A percentile compares a stretch with the other conserved stretches of the same genome.
phyloP scores from a whole-genome alignment of 30 jellyfish, hydroid and myxozoan species.

The Hydractinia symbiolongicarpus region DNA sequence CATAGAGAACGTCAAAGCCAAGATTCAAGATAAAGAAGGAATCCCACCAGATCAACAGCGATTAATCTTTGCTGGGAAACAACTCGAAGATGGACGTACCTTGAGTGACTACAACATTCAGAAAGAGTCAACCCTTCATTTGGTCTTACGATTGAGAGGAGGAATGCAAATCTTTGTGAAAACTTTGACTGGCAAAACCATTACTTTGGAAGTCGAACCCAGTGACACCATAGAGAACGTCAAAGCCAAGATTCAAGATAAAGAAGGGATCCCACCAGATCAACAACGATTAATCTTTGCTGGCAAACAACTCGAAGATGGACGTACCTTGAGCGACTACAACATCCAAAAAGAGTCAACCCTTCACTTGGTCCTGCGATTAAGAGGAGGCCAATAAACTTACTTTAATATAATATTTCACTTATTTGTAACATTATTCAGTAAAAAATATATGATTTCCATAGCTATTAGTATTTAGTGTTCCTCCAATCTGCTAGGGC shows the following conservation, averaged over 20 bases:
- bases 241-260: conserved; percentile 13
- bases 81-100: conserved; percentile 14
- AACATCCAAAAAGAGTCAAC: conserved; percentile 10
- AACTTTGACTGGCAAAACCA: conserved; percentile 70
- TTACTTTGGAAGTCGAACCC: conserved; percentile 38
- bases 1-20: conserved; percentile 68
- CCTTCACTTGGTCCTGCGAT: conserved; percentile 28
- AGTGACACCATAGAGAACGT: conserved; percentile 10
- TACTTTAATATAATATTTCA: too few species aligned
- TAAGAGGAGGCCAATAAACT: conserved; percentile 19
- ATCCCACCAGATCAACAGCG: conserved; percentile 57
- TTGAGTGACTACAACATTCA: conserved; percentile 62
- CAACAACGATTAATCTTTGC: conserved; percentile 43
- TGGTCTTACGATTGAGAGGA: conserved; percentile 95
- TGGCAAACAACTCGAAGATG: conserved; percentile 31
- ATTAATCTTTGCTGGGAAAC: conserved; percentile 28
- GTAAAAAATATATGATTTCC: too few species aligned
- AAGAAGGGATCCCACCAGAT: conserved; percentile 14
- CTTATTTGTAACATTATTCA: too few species aligned
- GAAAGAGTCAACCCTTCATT: conserved; percentile 90
- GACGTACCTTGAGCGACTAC: conserved; percentile 23
- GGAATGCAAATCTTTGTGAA: conserved; percentile 86
- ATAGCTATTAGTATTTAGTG: too few species aligned
- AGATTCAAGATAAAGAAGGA: conserved; percentile 57
- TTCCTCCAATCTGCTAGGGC: too few species aligned